These are phyloP conservation scores for Cerceris ruficornis DNA, from an alignment of 2,888 invertebrate genomes.

Conservation along the genomic window DNA sequence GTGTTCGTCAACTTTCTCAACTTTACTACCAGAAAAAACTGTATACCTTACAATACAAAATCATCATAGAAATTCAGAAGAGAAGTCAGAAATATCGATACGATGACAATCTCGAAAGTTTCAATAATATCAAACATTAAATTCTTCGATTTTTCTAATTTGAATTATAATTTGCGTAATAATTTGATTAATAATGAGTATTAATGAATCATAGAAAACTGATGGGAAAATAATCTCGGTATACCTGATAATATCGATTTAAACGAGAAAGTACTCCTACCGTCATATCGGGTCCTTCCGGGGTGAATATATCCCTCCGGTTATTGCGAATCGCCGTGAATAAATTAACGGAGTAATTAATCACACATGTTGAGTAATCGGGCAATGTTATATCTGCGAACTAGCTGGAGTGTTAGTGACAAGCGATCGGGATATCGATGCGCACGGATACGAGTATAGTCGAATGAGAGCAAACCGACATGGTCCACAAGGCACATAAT, in stretches of 20 bases:
- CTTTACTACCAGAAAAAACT: too few species aligned
- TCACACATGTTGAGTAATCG: constrained; percentile 61
- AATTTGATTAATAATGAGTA: too few species aligned
- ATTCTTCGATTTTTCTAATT: too few species aligned
- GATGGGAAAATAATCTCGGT: too few species aligned
- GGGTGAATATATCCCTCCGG: constrained; percentile 25
- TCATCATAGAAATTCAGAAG: too few species aligned
- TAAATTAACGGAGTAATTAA: constrained; percentile 64
- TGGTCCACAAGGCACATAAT: constrained; percentile 33
- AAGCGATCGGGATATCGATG: constrained; percentile 11
- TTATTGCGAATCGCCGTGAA: constrained; percentile 43
- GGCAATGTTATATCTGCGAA: constrained; percentile 9
- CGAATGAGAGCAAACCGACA: constrained; percentile 32
- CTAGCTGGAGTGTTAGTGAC: constrained; percentile 24
- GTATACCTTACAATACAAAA: too few species aligned
- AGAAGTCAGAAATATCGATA: too few species aligned
- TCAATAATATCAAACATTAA: too few species aligned
- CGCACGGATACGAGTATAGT: constrained; percentile 22
- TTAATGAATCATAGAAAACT: too few species aligned
- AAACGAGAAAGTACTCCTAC: neutral
- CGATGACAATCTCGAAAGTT: too few species aligned
- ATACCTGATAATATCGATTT: neutral
- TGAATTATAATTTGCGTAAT: too few species aligned
- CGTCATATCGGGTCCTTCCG: constrained; percentile 17
- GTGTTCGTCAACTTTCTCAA: too few species aligned